Evolutionary conservation across 2,797 vertebrate species (phyloP), one percentile per base, ranked within the genome.

Genomic region (Phataginus tetradactyla): DNA sequence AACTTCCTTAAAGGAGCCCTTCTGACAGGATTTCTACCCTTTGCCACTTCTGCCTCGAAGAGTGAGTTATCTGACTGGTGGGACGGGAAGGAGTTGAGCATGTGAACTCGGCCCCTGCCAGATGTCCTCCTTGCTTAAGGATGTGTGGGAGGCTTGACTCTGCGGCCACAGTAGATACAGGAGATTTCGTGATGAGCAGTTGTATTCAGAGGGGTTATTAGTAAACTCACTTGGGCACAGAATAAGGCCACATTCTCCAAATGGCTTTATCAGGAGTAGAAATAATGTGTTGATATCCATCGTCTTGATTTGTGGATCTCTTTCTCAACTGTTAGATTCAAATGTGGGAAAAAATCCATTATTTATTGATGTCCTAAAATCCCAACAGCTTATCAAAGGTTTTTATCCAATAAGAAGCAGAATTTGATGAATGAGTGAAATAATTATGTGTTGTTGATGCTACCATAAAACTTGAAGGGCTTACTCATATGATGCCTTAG

Each of bases 291-390:
- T 92, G 29, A 69, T 8, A 74, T 64, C 7, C 1, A 78, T 32
- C 72, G 32, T 11, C 6, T 86, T n/a, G 2, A 64, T 74, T 71
- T 39, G 77, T 74, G 49, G 13, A 15, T 42, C 25, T 95, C 9
- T n/a, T 5, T 89, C n/a, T 59, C 39, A 64, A 7, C 34, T 64
- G 8, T 71, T 91, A 39, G 42, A 13, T 17, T 74, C 5, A 11
- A 21, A 3, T 27, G 3, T 7, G 0, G 4, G 79, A 53, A 55
- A 7, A 83, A 5, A n/a, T 0, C 20, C 57, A 49, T 66, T 68
- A 81, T 86, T 89, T 45, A 81, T 25, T 84, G 45, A 92, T 84
- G 53, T 77, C 29, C 51, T 79, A 11, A 90, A 90, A 61, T 86
- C 39, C 10, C 45, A 55, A 49, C 1, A 51, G 4, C 9, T 92